Base-by-base conservation (phyloP, 2,113 vertebrate genomes). In the Oxyura jamaicensis region DNA sequence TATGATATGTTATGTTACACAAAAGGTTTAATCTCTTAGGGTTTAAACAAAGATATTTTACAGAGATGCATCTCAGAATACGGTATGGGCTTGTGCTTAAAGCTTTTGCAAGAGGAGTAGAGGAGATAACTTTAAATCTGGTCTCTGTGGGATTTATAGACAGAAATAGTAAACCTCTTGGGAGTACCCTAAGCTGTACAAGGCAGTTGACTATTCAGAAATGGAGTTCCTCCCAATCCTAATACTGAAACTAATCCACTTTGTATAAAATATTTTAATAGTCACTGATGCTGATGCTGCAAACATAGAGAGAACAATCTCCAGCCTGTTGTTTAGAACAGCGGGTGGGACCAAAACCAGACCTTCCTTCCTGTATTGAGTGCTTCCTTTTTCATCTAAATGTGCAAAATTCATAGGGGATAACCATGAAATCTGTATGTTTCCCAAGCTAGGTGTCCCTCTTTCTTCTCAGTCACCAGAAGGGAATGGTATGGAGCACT, bases 321-420 rank as follows among this genome's bases (percentile, higher is more conserved):
- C 9, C 17, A 80, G 1, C 2, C 10, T 72, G 28, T 3, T 46
- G 11, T 35, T 59, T 50, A 71, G 31, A 60, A 7, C 6, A 50
- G 17, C 20, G 39, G 8, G 3, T 25, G 13, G 1, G 4, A 8
- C 1, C 33, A 46, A 7, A 15, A n/a, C 35, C 6, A 36, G 28
- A 20, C 8, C n/a, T 85, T 65, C 2, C 11, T 63, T 31, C 53
- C 31, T 33, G 31, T 58, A 68, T 23, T 31, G 33, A 68, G 21
- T 46, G 18, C 29, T 68, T 63, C 60, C 25, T 44, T 46, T 33
- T 44, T 68, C 0, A 29, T 67, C 13, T 36, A 12, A 79, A 66
- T 48, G 52, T 35, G 36, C 4, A 46, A 33, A 72, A 36, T 23
- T 1, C 41, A n/a, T n/a, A 11, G 56, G n/a, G 35, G 4, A 86